Evolutionary conservation across 2,888 invertebrate species (phyloP), one percentile per base, ranked within the genome.

Genomic region (Drosophila monieri): DNA sequence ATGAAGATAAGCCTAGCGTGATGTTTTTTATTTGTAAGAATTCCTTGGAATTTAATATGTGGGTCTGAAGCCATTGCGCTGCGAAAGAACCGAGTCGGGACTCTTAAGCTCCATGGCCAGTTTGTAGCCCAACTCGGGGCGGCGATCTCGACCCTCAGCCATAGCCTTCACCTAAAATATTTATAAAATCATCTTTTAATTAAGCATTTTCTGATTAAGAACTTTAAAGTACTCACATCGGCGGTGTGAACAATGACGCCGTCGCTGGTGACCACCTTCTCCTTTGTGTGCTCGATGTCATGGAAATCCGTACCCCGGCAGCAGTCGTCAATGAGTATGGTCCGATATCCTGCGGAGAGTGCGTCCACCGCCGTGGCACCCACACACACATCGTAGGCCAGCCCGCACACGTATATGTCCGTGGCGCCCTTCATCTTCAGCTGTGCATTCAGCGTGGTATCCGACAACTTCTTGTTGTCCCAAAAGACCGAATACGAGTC

Each of bases 401-500:
- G 92, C 0, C 99, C 99, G 89, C 98, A 98, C 41, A 98, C 95
- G 91, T 97, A 98, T 77, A 99, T 96, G 90, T 98, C 98, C 4
- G 97, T 97, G 52, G 97, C 95, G 60, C 95, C 95, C 85, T 95
- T 94, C 91, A 94, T 92, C 66, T 95, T 94, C 62, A 99, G 93
- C 89, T 97, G 96, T 8, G 94, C 94, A 88, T 95, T 95, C 46
- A 99, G 93, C 10, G 95, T 95, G 5, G 98, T 98, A 90, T 97
- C 95, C 1, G 96, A 95, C 68, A 96, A 92, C 91, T 97, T 97
- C 92, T 97, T 96, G 92, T 99, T 99, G 92, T 99, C 99, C 97
- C 97, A 98, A 93, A 99, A 99, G 47, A 98, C 99, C 0, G 98
- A 98, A 92, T 99, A 99, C 1, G 98, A 98, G 92, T 99, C 99